A percentile compares a stretch with the other conserved stretches of the same genome.
These are phyloP conservation scores for Neopipo cinnamomea DNA, from an alignment of 2,113 vertebrate genomes.

Conservation along the genomic window DNA sequence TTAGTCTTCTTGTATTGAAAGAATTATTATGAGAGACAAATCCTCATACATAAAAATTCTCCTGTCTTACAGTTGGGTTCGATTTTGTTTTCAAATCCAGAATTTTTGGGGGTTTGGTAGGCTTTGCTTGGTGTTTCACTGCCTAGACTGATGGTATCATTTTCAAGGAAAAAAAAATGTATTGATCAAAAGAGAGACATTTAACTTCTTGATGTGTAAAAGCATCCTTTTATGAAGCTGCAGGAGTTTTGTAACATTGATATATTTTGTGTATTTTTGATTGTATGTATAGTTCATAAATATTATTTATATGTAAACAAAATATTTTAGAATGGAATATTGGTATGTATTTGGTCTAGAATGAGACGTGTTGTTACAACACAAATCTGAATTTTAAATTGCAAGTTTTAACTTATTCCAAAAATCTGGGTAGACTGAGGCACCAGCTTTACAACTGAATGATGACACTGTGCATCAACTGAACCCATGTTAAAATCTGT, in stretches of 20 bases:
- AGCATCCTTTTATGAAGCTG: background rate
- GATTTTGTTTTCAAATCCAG: background rate
- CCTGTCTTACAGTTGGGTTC: background rate
- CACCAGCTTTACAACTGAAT: background rate
- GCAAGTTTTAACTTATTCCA: background rate
- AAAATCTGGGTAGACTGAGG: background rate
- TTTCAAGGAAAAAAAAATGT: background rate
- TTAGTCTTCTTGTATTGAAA: background rate
- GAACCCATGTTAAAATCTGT: background rate
- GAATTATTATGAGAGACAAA: background rate
- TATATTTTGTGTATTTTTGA: background rate
- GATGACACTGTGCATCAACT: background rate
- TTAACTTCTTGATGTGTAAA: background rate
- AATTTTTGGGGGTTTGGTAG: accelerated
- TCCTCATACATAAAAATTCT: background rate
- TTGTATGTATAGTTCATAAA: background rate
- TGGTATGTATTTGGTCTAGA: background rate
- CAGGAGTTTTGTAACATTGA: background rate
- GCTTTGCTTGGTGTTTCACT: background rate
- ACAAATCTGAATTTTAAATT: background rate
- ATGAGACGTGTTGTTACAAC: background rate
- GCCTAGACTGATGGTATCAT: background rate
- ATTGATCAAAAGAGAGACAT: background rate
- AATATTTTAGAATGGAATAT: background rate
- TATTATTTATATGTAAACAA: background rate